phyloP scores from a whole-genome alignment of 2,888 invertebrate genomes.

The Dicranocentrus wangi region DNA sequence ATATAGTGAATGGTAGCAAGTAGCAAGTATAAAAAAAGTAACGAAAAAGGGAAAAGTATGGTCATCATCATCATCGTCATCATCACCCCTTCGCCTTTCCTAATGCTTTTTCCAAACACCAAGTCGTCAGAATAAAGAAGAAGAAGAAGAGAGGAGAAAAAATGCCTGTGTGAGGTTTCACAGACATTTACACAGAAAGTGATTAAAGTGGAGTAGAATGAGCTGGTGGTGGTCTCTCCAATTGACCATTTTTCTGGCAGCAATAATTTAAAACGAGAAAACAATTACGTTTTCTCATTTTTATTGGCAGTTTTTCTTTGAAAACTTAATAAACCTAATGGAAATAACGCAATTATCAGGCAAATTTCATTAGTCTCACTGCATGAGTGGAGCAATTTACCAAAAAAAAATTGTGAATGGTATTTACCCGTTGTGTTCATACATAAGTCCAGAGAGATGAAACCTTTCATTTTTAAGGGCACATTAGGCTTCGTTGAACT shows the following conservation, averaged over 20 bases:
- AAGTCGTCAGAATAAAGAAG: too few species aligned
- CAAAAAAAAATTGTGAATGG: too few species aligned
- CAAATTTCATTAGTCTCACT: slow-evolving; percentile 49
- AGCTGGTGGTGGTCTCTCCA: slow-evolving; percentile 18
- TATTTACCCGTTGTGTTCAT: too few species aligned
- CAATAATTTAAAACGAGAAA: slow-evolving; percentile 15
- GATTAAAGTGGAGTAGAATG: slow-evolving; percentile 32
- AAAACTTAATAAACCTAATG: slow-evolving; percentile 47
- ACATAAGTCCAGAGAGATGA: too few species aligned
- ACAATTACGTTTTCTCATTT: slow-evolving; percentile 19
- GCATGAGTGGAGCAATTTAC: slow-evolving; percentile 7
- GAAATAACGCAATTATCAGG: slow-evolving; percentile 33
- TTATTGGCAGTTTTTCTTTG: slow-evolving; percentile 40
- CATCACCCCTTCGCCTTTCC: too few species aligned
- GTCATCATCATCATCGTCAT: background rate
- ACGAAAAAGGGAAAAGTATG: background rate
- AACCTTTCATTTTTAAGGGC: too few species aligned
- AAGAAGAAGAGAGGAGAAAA: too few species aligned
- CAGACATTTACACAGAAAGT: slow-evolving; percentile 29
- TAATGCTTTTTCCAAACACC: too few species aligned
- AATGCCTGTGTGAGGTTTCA: slow-evolving; percentile 37
- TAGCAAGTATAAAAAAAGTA: background rate
- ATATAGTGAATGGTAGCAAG: too few species aligned
- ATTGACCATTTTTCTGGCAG: background rate
- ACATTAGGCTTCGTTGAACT: too few species aligned